phyloP scores from a whole-genome alignment of 1,140 invertebrate genomes.

The Drosophila pallidifrons region DNA sequence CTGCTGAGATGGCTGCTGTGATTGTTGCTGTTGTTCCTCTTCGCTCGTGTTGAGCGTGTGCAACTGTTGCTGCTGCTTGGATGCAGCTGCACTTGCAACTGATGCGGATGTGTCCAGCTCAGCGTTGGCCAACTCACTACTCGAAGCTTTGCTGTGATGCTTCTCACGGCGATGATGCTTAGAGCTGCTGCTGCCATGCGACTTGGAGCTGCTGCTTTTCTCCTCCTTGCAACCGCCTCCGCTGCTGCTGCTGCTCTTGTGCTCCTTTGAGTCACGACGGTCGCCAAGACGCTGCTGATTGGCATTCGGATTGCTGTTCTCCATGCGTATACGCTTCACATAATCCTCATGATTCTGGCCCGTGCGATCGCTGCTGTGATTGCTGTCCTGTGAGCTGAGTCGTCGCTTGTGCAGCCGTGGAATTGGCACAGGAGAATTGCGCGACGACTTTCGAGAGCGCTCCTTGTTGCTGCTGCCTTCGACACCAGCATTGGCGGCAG shows the following conservation, averaged over 20 bases:
- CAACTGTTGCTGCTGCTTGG: slow-evolving; percentile 31
- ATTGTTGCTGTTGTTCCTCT: slow-evolving; percentile 54
- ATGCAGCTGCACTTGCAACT: slow-evolving; percentile 11
- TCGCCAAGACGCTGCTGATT: slow-evolving; percentile 84
- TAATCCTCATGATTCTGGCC: slow-evolving; percentile 86
- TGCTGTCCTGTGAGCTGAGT: slow-evolving; percentile 91
- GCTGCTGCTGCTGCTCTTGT: slow-evolving; percentile 54
- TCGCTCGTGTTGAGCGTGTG: slow-evolving; percentile 64
- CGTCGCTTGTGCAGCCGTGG: slow-evolving; percentile 89
- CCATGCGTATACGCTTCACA: slow-evolving; percentile 89
- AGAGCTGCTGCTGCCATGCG: slow-evolving; percentile 57
- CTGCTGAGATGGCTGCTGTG: slow-evolving; percentile 42
- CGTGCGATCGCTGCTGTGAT: slow-evolving; percentile 85
- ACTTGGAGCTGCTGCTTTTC: slow-evolving; percentile 59
- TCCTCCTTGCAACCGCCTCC: slow-evolving; percentile 53
- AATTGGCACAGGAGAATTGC: slow-evolving; percentile 87
- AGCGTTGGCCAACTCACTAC: slow-evolving; percentile 25
- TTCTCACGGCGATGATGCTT: slow-evolving; percentile 66
- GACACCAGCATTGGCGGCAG: neutral
- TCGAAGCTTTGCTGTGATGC: slow-evolving; percentile 57
- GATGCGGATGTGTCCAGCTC: slow-evolving; percentile 25
- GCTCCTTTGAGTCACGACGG: slow-evolving; percentile 91
- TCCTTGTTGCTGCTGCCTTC: slow-evolving; percentile 49
- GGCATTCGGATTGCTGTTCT: slow-evolving; percentile 56
- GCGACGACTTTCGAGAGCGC: slow-evolving; percentile 70